Base-by-base conservation (phyloP, 35 echinoderm and acorn worm species). In the Ophiothrix spiculata region DNA sequence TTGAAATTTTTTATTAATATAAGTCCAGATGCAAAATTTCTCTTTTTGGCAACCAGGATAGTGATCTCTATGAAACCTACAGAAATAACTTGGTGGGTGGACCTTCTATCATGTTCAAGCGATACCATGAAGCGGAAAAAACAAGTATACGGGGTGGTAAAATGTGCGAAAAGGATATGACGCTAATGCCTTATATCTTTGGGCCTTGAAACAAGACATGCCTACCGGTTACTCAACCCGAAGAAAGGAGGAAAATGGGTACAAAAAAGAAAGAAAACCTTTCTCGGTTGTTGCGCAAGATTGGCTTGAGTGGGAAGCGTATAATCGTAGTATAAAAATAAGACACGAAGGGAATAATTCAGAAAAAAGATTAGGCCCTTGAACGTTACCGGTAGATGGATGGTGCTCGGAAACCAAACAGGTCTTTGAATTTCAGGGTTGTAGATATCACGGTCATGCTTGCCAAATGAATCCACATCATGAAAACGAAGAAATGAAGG, bases 121-220 rank as follows among this genome's bases (percentile, higher is more conserved):
- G 80, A 32, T 31, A 83, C 39, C 80, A 83, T 40, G 41, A 83
- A 56, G 17, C n/a, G 1, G 40, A 37, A 0, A 35, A 33, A 56
- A 56, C 80, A 4, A 1, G 31, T 0, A 56, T 83, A 16, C 39
- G 39, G 23, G 41, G 80, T 56, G 45, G 76, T 78, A 78, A 78
- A 78, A 11, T 39, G 11, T 78, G 76, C 76, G 60, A 69, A 69
- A 69, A 69, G 60, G 60, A 4, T 69, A 69, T 69, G 41, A 83
- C 33, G 41, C 80, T 40, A 83, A 83, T 36, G 41, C 80, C 2
- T 31, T 83, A 29, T 56, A 83, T 1, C 45, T 56, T 1, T 83
- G 25, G 25, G 38, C 41, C 28, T 40, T 34, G 16, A 88, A 60
- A 79, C 85, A 88, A 45, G 40, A 85, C 17, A 91, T 92, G 90